Evolutionary conservation across 2,113 vertebrate genomes (phyloP), one percentile per base, ranked within the genome.

Genomic region (Pseudopipra pipra): DNA sequence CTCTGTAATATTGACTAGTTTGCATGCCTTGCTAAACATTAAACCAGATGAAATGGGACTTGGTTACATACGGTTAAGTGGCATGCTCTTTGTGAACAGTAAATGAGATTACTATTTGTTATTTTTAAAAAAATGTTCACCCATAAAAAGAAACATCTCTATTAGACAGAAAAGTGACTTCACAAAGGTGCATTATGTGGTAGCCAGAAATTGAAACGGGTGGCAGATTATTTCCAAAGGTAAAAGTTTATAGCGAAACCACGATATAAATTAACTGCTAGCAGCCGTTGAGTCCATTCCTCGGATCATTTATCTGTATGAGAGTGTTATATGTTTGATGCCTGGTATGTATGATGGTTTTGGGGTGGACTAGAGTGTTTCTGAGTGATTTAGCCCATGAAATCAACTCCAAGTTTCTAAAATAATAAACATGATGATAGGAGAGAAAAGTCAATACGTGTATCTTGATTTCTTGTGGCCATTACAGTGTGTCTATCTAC

Each of bases 81-180:
- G 90, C 89, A 81, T 5, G 12, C 30, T 77, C 89, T 93, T 86
- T 93, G 88, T 93, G 96, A 94, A 87, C 0, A 0, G 87, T 82
- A 97, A 95, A 89, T 91, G 92, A 96, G 92, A 96, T 96, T 95
- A 88, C 58, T 97, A 61, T 96, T 96, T 96, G 93, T 97, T 96
- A 96, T 97, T 96, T 96, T 95, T 85, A 89, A 95, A 94, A 22
- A 92, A 91, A 95, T 58, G 71, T 87, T 92, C 95, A 76, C 55
- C 63, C 85, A 0, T 94, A 73, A 95, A 95, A 96, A 96, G 89
- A 92, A 97, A 95, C 85, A 96, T 96, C 94, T 91, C 86, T 84
- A 86, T 92, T 96, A 97, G 90, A 84, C 85, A 90, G 95, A 96
- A 80, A 89, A 95, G 73, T 89, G 92, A 91, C 92, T 95, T 96